Evolutionary conservation across 2,113 vertebrate genomes (phyloP), one percentile per base, ranked within the genome.

Genomic region (Telmatochromis sp.): DNA sequence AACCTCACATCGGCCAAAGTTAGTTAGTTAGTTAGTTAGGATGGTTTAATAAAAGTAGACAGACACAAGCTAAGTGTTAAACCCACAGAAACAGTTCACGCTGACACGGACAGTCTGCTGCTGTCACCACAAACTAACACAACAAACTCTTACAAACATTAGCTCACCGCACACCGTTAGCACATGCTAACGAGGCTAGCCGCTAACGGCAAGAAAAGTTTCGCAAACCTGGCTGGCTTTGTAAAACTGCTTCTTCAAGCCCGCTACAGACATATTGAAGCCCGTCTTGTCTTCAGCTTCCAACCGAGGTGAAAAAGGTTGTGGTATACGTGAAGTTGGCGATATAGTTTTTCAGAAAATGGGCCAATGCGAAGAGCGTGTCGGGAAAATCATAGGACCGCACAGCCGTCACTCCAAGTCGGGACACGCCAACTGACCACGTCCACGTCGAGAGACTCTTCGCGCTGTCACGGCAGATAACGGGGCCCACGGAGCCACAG

Each of bases 201-300:
- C 82, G 88, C 51, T 91, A 89, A 55, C 58, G 3, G 11, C 4
- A 35, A 63, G 23, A 94, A 95, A 96, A 94, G 93, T 96, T 94
- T 83, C 11, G 54, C 97, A 96, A 95, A 98, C 98, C 98, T 99
- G 98, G 83, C 97, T 99, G 51, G 98, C 98, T 96, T 99, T 99
- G 93, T 99, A 99, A 96, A 99, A 99, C 96, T 99, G 98, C 80
- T 99, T 99, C 97, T 98, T 99, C 71, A 99, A 95, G 83, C 98
- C 98, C 83, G 98, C 98, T 82, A 99, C 98, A 92, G 98, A 99
- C 98, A 99, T 99, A 93, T 94, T 96, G 96, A 89, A 81, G 63
- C 85, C 89, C 45, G 81, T 33, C 65, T 54, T 55, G 80, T 92
- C 84, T 83, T 94, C 87, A 28, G 54, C 84, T 85, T 82, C 83